Conservation (phyloP, 2,888 invertebrate genomes). For the Drosophila mercatorum region DNA sequence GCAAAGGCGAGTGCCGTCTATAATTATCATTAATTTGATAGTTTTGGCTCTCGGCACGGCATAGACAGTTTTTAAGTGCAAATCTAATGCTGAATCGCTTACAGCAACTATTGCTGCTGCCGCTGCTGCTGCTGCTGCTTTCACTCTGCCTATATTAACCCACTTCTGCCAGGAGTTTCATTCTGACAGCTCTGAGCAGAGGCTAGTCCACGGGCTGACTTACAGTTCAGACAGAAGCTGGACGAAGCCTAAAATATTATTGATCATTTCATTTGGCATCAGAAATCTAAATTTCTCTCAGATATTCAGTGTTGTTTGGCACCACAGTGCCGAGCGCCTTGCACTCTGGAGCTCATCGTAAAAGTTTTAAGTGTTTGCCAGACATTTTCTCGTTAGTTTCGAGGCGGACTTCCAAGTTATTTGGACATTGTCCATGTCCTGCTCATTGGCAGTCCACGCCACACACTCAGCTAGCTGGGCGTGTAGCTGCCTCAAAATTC, state of each 20-base stretch:
- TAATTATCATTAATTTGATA: conserved; percentile 76
- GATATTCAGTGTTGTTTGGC: not conserved
- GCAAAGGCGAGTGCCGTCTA: conserved; percentile 42
- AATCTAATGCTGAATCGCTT: conserved; percentile 46
- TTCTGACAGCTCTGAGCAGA: conserved; percentile 9
- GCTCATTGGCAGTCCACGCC: conserved; percentile 29
- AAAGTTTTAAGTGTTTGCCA: conserved; percentile 78
- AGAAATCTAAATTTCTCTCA: not conserved
- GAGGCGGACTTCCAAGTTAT: conserved; percentile 69
- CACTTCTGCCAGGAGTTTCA: conserved; percentile 26
- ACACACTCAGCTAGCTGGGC: conserved; percentile 1
- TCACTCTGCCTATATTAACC: not conserved
- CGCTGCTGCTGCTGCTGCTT: not conserved
- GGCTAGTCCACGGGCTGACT: conserved; percentile 2
- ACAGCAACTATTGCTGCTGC: conserved; percentile 1
- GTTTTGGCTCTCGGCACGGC: conserved; percentile 41
- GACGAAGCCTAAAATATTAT: not conserved
- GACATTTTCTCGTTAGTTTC: conserved; percentile 76
- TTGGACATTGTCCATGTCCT: conserved; percentile 66
- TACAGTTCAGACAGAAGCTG: not conserved
- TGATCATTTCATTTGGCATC: not conserved
- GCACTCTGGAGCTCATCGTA: conserved; percentile 66
- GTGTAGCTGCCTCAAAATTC: conserved; percentile 59
- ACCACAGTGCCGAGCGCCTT: conserved; percentile 41
- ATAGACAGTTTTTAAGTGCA: conserved; percentile 48